Percentiles rank a stretch among this genome's conserved stretches.
phyloP scores from a whole-genome alignment of 2,797 vertebrate genomes.

The Parambassis ranga region DNA sequence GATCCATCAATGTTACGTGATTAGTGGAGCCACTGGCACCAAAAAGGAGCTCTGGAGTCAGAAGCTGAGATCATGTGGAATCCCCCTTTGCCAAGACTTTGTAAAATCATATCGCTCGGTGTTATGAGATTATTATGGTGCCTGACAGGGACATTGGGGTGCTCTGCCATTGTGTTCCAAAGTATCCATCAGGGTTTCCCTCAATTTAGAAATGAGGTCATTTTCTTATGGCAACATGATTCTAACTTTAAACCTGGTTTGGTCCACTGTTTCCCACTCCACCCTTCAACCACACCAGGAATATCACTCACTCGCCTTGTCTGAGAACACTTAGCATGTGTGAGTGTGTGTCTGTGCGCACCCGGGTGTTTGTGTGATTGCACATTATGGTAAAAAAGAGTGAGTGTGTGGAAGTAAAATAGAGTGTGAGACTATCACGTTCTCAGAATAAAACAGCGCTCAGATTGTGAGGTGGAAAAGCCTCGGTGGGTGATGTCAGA shows the following conservation, averaged over 20 bases:
- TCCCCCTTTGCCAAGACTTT: conserved; percentile 40
- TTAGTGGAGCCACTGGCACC: conserved; percentile 36
- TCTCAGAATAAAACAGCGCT: conserved; percentile 71
- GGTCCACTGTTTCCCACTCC: conserved; percentile 70
- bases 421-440: conserved; percentile 60
- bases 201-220: conserved; percentile 74
- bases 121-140: conserved; percentile 60
- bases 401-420: conserved; percentile 55
- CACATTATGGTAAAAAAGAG: conserved; percentile 53
- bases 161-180: conserved; percentile 55
- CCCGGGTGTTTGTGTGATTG: conserved; percentile 49
- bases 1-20: conserved; percentile 39
- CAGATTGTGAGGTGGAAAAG: conserved; percentile 62
- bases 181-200: conserved; percentile 67
- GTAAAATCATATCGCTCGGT: conserved; percentile 47
- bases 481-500: conserved; percentile 62
- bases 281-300: conserved; percentile 73
- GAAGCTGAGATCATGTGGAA: conserved; percentile 46
- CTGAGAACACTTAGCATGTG: conserved; percentile 55
- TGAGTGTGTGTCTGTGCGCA: conserved; percentile 9
- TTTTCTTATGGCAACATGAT: conserved; percentile 70
- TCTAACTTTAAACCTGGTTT: conserved; percentile 78
- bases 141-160: conserved; percentile 49
- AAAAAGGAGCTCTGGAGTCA: conserved; percentile 30
- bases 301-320: conserved; percentile 64